phyloP scores from a whole-genome alignment of 2,797 vertebrate species.

The Phoebastria nigripes region DNA sequence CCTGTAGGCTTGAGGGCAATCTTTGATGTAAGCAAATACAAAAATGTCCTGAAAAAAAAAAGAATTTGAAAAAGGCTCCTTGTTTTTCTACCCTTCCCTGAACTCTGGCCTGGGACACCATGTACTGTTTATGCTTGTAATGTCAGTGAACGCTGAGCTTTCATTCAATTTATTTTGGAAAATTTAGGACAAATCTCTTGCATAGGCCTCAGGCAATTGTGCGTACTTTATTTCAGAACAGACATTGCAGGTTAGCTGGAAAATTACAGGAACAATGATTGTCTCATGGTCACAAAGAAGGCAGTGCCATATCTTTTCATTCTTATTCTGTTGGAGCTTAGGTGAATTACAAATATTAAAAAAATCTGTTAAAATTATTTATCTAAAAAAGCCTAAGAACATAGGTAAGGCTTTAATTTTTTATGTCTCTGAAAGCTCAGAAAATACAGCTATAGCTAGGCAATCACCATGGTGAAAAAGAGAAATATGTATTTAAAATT shows the following conservation, averaged over 20 bases:
- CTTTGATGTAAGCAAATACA: background rate
- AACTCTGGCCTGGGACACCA: background rate
- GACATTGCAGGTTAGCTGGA: background rate
- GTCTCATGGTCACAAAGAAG: background rate
- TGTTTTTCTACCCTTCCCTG: background rate
- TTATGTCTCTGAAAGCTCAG: background rate
- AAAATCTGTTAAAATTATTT: background rate
- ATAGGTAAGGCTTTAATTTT: background rate
- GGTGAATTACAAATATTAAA: background rate
- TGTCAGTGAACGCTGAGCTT: background rate
- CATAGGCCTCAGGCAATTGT: background rate
- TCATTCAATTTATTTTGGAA: background rate
- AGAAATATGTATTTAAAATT: background rate
- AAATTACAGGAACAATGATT: background rate
- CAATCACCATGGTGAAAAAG: background rate
- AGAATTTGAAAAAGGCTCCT: background rate
- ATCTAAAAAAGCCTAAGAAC: background rate
- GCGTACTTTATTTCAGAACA: background rate
- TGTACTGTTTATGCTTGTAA: background rate
- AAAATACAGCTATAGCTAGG: background rate
- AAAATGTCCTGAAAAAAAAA: background rate
- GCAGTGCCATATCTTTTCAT: background rate
- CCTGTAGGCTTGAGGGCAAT: background rate
- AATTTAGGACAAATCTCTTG: background rate
- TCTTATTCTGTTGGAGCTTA: background rate